Evolutionary conservation across 2,888 invertebrate genomes (phyloP).

Genomic region (Cheilosia vulpina): DNA sequence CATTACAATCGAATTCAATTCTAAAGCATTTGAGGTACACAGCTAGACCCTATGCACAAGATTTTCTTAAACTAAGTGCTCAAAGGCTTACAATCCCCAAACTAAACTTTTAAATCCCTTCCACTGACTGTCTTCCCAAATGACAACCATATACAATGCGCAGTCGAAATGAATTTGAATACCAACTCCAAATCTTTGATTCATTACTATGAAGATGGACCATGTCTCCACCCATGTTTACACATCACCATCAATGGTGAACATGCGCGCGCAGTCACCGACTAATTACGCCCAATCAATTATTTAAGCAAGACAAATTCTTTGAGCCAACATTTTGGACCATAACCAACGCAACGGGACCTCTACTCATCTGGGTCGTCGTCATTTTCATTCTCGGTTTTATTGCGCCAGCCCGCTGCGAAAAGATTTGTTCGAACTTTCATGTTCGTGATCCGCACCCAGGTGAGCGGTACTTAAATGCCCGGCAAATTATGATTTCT

Average conservation of each 20-base stretch:
- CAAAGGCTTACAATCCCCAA: too few relatives aligned
- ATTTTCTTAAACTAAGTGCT: too few relatives aligned
- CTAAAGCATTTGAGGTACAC: too few relatives aligned
- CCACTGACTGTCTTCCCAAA: too few relatives aligned
- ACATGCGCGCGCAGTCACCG: constrained; percentile 38
- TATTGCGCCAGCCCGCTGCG: constrained; percentile 46
- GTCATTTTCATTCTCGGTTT: constrained; percentile 18
- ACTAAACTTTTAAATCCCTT: too few relatives aligned
- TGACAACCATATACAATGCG: too few relatives aligned
- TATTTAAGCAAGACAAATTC: constrained; percentile 62
- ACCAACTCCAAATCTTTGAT: constrained; percentile 22
- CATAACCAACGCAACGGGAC: constrained; percentile 49
- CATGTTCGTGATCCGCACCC: constrained; percentile 44
- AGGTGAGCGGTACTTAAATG: constrained; percentile 54
- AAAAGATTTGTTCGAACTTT: constrained; percentile 55
- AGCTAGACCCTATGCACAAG: too few relatives aligned
- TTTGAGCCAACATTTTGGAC: constrained; percentile 38
- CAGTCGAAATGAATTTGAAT: constrained; percentile 4
- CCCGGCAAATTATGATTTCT: constrained; percentile 61
- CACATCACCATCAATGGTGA: constrained; percentile 50
- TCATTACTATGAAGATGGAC: constrained; percentile 24
- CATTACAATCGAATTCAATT: too few relatives aligned
- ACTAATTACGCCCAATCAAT: constrained; percentile 58
- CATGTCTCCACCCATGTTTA: constrained; percentile 63
- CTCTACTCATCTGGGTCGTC: constrained; percentile 23